A percentile compares a stretch with the other conserved stretches of the same genome.
phyloP scores from a whole-genome alignment of 1,140 invertebrate species.

The Orius insidiosus region DNA sequence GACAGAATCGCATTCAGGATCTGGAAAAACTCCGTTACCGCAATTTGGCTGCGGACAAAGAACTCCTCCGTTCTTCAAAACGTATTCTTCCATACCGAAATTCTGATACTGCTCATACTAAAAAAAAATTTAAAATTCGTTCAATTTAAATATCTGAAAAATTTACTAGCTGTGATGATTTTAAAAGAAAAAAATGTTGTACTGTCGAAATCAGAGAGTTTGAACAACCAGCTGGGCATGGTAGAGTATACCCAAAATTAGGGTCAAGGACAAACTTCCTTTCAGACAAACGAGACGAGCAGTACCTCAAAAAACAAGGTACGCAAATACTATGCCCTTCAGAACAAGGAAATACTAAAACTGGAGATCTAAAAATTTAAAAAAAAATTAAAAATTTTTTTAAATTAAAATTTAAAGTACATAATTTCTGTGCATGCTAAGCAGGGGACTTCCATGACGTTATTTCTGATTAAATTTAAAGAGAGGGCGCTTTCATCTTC shows the following conservation, averaged over 20 bases:
- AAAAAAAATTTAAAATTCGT: too few species aligned
- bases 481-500: slow-evolving; percentile 57
- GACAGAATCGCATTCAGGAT: slow-evolving; percentile 51
- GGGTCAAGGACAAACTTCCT: slow-evolving; percentile 52
- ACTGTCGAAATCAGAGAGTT: slow-evolving; percentile 65
- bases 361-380: too few species aligned
- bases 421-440: slow-evolving; percentile 59
- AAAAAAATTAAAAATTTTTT: too few species aligned
- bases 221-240: slow-evolving; percentile 63
- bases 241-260: slow-evolving; percentile 59
- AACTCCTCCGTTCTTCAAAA: slow-evolving; percentile 62
- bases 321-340: slow-evolving; percentile 77
- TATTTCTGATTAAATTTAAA: slow-evolving; percentile 57
- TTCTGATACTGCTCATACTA: slow-evolving; percentile 62
- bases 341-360: too few species aligned
- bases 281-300: slow-evolving; percentile 47
- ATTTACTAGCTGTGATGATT: slow-evolving; percentile 39
- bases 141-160: too few species aligned
- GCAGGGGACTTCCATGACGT: slow-evolving; percentile 56
- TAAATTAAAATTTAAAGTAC: too few species aligned
- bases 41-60: slow-evolving; percentile 74
- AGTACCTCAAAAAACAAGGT: slow-evolving; percentile 67
- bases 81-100: slow-evolving; percentile 73
- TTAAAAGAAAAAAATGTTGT: slow-evolving; percentile 71
- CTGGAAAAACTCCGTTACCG: slow-evolving; percentile 64